Conservation (phyloP, 1,140 invertebrate genomes). For the Drosophila ironensis region DNA sequence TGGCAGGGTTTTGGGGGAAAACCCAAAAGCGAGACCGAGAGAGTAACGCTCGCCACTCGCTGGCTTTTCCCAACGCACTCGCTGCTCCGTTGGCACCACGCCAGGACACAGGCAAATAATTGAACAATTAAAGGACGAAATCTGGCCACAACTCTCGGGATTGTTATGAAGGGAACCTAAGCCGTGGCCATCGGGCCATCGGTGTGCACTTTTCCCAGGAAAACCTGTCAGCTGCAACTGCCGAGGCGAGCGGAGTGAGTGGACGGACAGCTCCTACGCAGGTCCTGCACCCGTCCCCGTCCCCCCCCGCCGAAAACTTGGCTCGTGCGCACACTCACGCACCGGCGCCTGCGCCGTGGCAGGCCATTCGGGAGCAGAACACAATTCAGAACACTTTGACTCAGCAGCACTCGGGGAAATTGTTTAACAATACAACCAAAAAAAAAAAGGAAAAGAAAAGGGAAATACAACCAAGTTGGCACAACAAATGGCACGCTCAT, state of each 20-base stretch:
- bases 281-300: neutral
- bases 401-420: slow-evolving; percentile 23
- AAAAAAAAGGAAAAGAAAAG: no score
- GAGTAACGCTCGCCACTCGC: neutral
- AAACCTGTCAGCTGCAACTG: slow-evolving; percentile 38
- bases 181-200: neutral
- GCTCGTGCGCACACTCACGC: neutral
- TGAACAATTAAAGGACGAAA: no score
- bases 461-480: slow-evolving; percentile 33
- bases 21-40: neutral
- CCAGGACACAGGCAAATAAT: no score
- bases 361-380: slow-evolving; percentile 7
- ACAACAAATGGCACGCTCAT: slow-evolving; percentile 46
- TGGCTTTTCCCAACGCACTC: no score
- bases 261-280: slow-evolving; percentile 10
- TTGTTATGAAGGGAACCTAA: neutral
- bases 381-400: slow-evolving; percentile 7
- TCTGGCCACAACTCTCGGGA: no score
- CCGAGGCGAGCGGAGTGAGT: slow-evolving; percentile 6
- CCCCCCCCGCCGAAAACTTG: neutral
- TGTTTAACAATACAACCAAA: no score
- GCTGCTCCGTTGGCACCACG: no score
- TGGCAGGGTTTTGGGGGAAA: neutral
- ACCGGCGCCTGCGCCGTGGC: slow-evolving; percentile 5
- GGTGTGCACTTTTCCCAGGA: slow-evolving; percentile 3